Evolutionary conservation across 1,140 invertebrate species (phyloP), one percentile per base, ranked within the genome.

Genomic region (Leucophenga varia): DNA sequence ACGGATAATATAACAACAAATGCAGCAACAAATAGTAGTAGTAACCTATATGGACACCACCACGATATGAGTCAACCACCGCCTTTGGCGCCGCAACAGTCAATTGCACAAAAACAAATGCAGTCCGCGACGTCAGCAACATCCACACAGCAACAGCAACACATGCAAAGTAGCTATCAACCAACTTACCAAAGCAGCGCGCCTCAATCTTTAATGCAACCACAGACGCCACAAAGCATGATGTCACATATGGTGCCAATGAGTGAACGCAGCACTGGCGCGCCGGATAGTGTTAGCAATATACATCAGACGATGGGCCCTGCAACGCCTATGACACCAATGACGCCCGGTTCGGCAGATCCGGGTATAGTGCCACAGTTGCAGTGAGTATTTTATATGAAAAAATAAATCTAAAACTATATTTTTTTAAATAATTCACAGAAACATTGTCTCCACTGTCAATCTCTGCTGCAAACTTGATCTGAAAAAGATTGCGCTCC

Each of bases 391-490:
- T 34, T 12, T 34, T 4, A 34, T 17, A 20, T 9, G 6, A 9
- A 7, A 12, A 34, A 5, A 16, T 35, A 28, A 32, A 48, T 18
- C 10, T 10, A 37, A 37, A 13, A 3, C 12, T 17, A 17, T 16
- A 13, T 18, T 5, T 4, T 44, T 43, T 43, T 49, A 22, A 52
- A 61, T 61, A 65, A 41, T 72, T 82, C 82, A 52, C 74, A 92
- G 90, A 71, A 95, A 96, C 73, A 95, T 99, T 69, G 96, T 99
- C 1, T 97, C 95, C 30, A 99, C 96, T 36, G 95, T 99, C 1
- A 98, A 97, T 78, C 79, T 99, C 44, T 94, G 89, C 63, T 98
- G 95, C 72, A 95, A 94, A 79, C 78, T 98, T 59, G 94, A 97
- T 73, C 79, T 97, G 28, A 97, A 97, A 70, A 97, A 95, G 78